Percentiles rank a stretch among this genome's conserved stretches.
These are phyloP conservation scores for Leguminivora glycinivorella DNA, from an alignment of 1,140 invertebrate species.

Conservation along the genomic window DNA sequence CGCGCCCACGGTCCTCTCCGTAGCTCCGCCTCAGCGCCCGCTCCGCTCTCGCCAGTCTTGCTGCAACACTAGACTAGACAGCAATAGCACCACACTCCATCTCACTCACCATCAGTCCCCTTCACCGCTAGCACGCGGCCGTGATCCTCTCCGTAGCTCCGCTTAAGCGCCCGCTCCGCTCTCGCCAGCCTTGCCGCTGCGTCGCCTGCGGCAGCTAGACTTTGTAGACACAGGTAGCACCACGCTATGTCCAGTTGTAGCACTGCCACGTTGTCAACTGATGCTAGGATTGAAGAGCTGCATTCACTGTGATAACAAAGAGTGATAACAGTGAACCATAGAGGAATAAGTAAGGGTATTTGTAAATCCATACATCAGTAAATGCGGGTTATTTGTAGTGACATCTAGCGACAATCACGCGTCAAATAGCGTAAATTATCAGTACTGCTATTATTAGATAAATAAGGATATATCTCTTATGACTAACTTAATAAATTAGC, in stretches of 20 bases:
- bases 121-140: slow-evolving; percentile 85
- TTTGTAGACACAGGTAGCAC: slow-evolving; percentile 89
- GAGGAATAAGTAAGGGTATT: no score
- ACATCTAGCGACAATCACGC: no score
- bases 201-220: slow-evolving; percentile 79
- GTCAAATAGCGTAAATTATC: no score
- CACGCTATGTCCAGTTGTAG: slow-evolving; percentile 91
- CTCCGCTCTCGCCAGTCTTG: slow-evolving; percentile 83
- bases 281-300: slow-evolving; percentile 82
- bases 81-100: slow-evolving; percentile 88
- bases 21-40: slow-evolving; percentile 84
- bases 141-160: slow-evolving; percentile 86
- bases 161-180: slow-evolving; percentile 83
- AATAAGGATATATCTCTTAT: no score
- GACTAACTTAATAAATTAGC: no score
- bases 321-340: no score
- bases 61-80: slow-evolving; percentile 85
- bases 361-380: no score
- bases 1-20: slow-evolving; percentile 84
- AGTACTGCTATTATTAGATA: no score
- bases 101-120: slow-evolving; percentile 78
- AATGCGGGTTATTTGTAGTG: no score
- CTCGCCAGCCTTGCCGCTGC: slow-evolving; percentile 82
- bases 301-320: slow-evolving; percentile 83
- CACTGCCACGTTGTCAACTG: slow-evolving; percentile 90